Evolutionary conservation across 2,888 invertebrate genomes (phyloP).

Genomic region (Marasmarcha lunaedactyla): DNA sequence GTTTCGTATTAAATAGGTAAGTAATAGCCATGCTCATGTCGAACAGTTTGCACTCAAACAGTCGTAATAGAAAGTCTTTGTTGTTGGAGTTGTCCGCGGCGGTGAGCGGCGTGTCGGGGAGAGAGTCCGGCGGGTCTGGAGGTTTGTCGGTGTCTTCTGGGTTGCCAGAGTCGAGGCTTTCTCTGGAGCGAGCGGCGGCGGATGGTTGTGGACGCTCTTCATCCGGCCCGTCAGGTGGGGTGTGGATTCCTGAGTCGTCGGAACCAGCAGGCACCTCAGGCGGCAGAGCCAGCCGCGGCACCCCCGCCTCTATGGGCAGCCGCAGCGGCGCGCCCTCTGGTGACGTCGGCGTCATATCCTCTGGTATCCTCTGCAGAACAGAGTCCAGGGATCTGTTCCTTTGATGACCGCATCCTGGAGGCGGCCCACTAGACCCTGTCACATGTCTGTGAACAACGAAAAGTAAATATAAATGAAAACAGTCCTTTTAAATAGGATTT

Average conservation of each 20-base stretch:
- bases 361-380: conserved; percentile 89
- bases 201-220: conserved; percentile 62
- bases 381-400: conserved; percentile 92
- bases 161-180: conserved; percentile 80
- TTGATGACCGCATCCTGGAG: conserved; percentile 78
- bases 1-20: conserved; percentile 97
- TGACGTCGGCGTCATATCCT: conserved; percentile 76
- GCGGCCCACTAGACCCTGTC: conserved; percentile 56
- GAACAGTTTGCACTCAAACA: conserved; percentile 96
- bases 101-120: conserved; percentile 19
- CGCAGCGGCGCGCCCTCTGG: conserved; percentile 55
- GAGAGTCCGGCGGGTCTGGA: conserved; percentile 49
- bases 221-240: conserved; percentile 52
- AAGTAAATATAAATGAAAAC: conserved; percentile 8
- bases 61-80: conserved; percentile 82
- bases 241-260: conserved; percentile 82
- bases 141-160: conserved; percentile 70
- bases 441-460: conserved; percentile 55
- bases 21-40: conserved; percentile 99
- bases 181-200: conserved; percentile 74
- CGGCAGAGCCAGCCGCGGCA: conserved; percentile 71
- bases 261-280: conserved; percentile 73
- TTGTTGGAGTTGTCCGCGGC: conserved; percentile 50
- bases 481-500: conserved; percentile 1
- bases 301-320: conserved; percentile 39